These are phyloP conservation scores for Diarsia mendica DNA, from an alignment of 2,888 invertebrate genomes.

Conservation along the genomic window DNA sequence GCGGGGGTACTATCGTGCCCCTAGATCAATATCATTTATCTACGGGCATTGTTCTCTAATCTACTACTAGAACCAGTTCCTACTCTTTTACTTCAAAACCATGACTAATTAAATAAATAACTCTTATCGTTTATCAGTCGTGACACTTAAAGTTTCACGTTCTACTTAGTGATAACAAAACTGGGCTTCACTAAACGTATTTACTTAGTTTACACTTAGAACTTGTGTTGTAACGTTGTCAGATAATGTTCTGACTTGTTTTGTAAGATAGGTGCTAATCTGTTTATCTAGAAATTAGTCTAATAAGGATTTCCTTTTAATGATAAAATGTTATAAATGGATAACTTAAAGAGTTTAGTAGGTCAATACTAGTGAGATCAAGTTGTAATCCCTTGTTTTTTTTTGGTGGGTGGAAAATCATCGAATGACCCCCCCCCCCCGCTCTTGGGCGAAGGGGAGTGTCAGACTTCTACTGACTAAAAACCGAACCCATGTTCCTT, in stretches of 20 bases:
- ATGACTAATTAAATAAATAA: slow-evolving; percentile 38
- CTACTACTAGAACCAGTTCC: slow-evolving; percentile 4
- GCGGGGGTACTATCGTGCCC: too few species aligned
- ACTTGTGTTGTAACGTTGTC: slow-evolving; percentile 16
- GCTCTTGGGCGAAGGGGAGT: too few species aligned
- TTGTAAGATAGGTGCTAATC: slow-evolving; percentile 44
- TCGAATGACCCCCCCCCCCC: too few species aligned
- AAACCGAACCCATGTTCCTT: too few species aligned
- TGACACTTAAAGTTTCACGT: slow-evolving; percentile 14
- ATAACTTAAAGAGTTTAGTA: too few species aligned
- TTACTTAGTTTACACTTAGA: slow-evolving; percentile 13
- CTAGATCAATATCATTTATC: background rate
- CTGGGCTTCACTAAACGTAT: slow-evolving; percentile 29
- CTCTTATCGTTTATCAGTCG: slow-evolving; percentile 24
- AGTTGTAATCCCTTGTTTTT: too few species aligned
- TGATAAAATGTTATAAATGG: slow-evolving; percentile 8
- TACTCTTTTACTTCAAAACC: slow-evolving; percentile 24
- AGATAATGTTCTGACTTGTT: slow-evolving; percentile 44
- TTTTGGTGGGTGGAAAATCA: too few species aligned
- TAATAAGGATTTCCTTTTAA: slow-evolving; percentile 15
- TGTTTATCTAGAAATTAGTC: slow-evolving; percentile 41
- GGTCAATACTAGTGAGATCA: too few species aligned
- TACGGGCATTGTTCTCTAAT: slow-evolving; percentile 10
- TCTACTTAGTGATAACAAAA: slow-evolving; percentile 40
- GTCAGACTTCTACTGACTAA: too few species aligned